Base-by-base conservation (phyloP, 2,888 invertebrate genomes). In the Caenorhabditis wallacei region DNA sequence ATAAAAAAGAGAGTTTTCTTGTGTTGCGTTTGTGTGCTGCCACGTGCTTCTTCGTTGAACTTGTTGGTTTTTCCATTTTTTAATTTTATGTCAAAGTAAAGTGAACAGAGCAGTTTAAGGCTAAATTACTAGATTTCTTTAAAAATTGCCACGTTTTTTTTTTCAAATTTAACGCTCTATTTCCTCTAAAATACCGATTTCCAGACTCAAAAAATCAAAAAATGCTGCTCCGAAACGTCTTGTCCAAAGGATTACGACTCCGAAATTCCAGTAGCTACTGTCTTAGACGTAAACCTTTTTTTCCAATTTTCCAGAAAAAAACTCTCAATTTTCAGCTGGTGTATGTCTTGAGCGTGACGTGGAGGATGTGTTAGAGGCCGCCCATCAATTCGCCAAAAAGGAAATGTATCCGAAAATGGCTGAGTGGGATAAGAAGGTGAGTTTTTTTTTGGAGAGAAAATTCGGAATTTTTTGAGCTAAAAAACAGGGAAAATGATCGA, bases 381-480 rank as follows among this genome's bases (percentile, higher is more conserved):
- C 94, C 4, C 85, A 91, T 66, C 92, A 93, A 74, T 94, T 94
- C 92, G 94, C 94, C 10, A 90, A 91, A 75, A 93, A 94, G 80
- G 94, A 94, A 90, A 92, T 94, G 92, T 90, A 90, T 35, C 94
- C 94, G 13, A 87, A 93, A 63, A 94, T 94, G 94, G 92, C 92
- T n/a, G 91, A 93, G 84, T 94, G 94, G 94, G 94, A 94, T 91
- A 92, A 93, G 86, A 92, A 94, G 92, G 94, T 93, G 71, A 59
- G 82, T 57, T 35, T n/a, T n/a, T n/a, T n/a, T 11, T 30, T 30
- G 30, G 30, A 30, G 8, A 30, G 8, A 30, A 30, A 30, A 30
- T n/a, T n/a, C n/a, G 1, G n/a, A 56, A 35, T 43, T 51, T 48
- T 37, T 35, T 2, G n/a, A n/a, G n/a, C n/a, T n/a, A n/a, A n/a